These are phyloP conservation scores for Hyposoter dolosus DNA, from an alignment of 2,888 invertebrate genomes.

Conservation along the genomic window DNA sequence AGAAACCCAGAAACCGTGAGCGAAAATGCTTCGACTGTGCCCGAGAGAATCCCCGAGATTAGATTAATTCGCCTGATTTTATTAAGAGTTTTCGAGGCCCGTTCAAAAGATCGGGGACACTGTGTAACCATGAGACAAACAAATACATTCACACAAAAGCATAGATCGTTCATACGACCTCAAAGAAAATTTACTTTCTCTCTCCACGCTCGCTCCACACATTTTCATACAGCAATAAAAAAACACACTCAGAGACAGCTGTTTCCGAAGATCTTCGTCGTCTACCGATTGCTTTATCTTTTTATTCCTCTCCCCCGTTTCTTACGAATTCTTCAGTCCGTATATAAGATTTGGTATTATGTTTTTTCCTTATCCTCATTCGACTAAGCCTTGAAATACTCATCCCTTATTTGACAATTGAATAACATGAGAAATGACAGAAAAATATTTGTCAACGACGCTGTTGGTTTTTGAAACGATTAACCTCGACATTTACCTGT, in stretches of 20 bases:
- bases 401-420: constrained; percentile 13
- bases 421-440: background rate
- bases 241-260: constrained; percentile 20
- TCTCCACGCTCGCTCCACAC: background rate
- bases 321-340: background rate
- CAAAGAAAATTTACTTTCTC: constrained; percentile 40
- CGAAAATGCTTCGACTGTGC: constrained; percentile 63
- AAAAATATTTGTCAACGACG: constrained; percentile 15
- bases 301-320: background rate
- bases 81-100: constrained; percentile 74
- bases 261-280: constrained; percentile 21
- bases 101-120: constrained; percentile 30
- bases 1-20: constrained; percentile 46
- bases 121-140: constrained; percentile 41
- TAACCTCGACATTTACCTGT: background rate
- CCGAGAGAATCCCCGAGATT: constrained; percentile 75
- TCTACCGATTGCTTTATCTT: constrained; percentile 27
- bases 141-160: background rate
- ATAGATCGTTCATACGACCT: constrained; percentile 37
- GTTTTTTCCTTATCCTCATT: constrained; percentile 28
- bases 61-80: constrained; percentile 81
- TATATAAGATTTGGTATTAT: background rate
- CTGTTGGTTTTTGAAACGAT: background rate
- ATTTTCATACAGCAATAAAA: constrained; percentile 50
- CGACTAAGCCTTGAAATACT: background rate